Evolutionary conservation across 1,140 invertebrate species (phyloP), one percentile per base, ranked within the genome.

Genomic region (Sesamia nonagrioides): DNA sequence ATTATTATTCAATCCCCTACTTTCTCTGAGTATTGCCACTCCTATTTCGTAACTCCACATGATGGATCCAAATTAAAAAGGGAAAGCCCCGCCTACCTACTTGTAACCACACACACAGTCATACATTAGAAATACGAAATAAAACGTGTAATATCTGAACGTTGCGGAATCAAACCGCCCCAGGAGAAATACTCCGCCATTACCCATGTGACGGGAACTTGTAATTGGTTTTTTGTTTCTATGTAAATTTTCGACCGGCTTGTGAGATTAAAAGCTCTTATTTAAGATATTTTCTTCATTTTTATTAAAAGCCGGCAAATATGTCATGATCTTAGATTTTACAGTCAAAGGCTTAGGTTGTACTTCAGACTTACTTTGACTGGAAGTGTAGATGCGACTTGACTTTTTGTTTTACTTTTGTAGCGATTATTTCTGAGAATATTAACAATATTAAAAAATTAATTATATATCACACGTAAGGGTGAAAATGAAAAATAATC

Each of bases 221-320:
- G 78, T 80, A 80, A 80, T 80, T 80, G 73, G 48, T 71, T 80
- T 75, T 80, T 80, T 80, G 78, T 76, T 80, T 68, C 73, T 76
- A 66, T 68, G 74, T 77, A 77, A 77, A 77, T 77, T 77, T 56
- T 33, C 74, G 33, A 68, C 52, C 21, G 27, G 45, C 27, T 77
- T 66, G 73, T 52, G 27, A 77, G 74, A 77, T 77, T 77, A 77
- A 77, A 77, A 54, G 33, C 68, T 63, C 37, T 74, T 61, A 63
- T 75, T 75, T 75, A 75, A 61, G 74, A 54, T 54, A 68, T 75
- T n/a, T n/a, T n/a, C n/a, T n/a, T n/a, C n/a, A 15, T 50, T 37
- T 75, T 8, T 4, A 18, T 73, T 56, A 5, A 71, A 27, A 15
- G 27, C 17, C 50, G n/a, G 15, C 56, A 9, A 40, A 40, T 40